These are phyloP conservation scores for Scaptomyza polygonia DNA, from an alignment of 2,888 invertebrate genomes.

Conservation along the genomic window DNA sequence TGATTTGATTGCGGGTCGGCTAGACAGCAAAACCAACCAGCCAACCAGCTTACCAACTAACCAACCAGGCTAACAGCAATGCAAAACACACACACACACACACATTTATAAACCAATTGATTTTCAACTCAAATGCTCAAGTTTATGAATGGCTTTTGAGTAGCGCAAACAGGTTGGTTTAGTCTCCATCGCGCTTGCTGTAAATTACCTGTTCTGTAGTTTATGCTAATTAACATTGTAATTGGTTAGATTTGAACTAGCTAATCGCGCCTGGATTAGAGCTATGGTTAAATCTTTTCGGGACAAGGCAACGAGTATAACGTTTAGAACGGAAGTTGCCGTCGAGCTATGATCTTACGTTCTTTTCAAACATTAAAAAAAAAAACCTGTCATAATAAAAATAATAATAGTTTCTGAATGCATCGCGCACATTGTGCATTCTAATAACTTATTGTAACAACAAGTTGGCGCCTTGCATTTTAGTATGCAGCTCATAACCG, in stretches of 20 bases:
- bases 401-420: conserved; percentile 53
- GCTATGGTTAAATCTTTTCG: conserved; percentile 25
- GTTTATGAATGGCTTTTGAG: conserved; percentile 70
- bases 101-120: conserved; percentile 28
- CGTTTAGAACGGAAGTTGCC: conserved; percentile 53
- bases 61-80: conserved; percentile 4
- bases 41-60: background rate
- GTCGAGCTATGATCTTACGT: conserved; percentile 37
- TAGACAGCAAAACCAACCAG: conserved; percentile 34
- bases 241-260: conserved; percentile 41
- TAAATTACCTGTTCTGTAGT: conserved; percentile 54
- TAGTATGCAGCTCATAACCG: conserved; percentile 58
- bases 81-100: conserved; percentile 8
- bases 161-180: conserved; percentile 41
- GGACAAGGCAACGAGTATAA: conserved; percentile 50
- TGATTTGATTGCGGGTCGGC: conserved; percentile 66
- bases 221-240: conserved; percentile 71
- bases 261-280: conserved; percentile 32
- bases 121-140: conserved; percentile 45
- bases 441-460: conserved; percentile 33
- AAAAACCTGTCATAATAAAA: conserved; percentile 43
- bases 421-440: conserved; percentile 54
- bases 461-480: conserved; percentile 44
- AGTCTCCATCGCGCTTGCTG: conserved; percentile 25
- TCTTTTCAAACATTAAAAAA: conserved; percentile 31